Evolutionary conservation across 2,113 vertebrate species (phyloP), one percentile per base, ranked within the genome.

Genomic region (Salvelinus namaycush): DNA sequence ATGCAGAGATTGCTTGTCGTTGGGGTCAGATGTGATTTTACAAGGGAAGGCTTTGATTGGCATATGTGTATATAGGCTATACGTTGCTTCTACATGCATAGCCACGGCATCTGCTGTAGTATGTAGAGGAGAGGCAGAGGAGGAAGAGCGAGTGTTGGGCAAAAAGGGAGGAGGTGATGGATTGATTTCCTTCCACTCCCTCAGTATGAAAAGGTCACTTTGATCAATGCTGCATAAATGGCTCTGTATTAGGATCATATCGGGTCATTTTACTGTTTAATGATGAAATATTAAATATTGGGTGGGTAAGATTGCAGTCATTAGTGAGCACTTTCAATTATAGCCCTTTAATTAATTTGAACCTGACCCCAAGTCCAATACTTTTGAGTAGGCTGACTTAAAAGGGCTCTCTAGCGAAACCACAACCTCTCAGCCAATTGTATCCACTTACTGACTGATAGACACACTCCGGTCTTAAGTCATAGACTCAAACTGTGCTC

Each of bases 271-370:
- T 97, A 96, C 95, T 96, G 90, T 97, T 98, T 97, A 98, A 98
- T 96, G 96, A 96, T 97, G 95, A 99, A 98, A 99, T 99, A 99
- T 99, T 95, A 98, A 97, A 97, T 96, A 96, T 96, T 95, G 94
- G 93, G 92, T 87, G 89, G 93, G 90, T 93, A 91, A 93, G 94
- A 93, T 94, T 93, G 93, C 93, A 92, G 89, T 92, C 93, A 90
- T 94, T 93, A 93, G 92, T 79, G 62, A 87, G 84, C 92, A 88
- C 93, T 96, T 96, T 92, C 95, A 95, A 95, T 92, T 94, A 93
- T 90, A 91, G 87, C 83, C 82, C 88, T 92, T 92, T 93, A 93
- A 94, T 94, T 94, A 91, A 93, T 94, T 91, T 93, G 92, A 94
- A 93, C 91, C 92, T 91, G 92, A 94, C 90, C 92, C 90, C 85